These are phyloP conservation scores for Paelopatides confundens DNA, from an alignment of 53 echinoderm and acorn worm genomes.

Conservation along the genomic window DNA sequence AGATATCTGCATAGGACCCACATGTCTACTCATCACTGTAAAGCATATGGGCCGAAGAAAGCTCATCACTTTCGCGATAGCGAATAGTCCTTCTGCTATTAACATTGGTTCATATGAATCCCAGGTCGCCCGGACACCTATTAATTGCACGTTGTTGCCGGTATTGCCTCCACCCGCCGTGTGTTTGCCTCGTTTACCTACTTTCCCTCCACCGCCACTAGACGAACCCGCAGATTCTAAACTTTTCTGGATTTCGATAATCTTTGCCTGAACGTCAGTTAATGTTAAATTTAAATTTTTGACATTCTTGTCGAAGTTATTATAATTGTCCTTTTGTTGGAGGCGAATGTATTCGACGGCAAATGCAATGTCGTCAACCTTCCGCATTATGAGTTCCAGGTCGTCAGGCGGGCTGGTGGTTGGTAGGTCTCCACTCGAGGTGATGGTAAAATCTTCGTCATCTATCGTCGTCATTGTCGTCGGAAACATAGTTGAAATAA, in stretches of 20 bases:
- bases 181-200: slow-evolving; percentile 39
- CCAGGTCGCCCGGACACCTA: slow-evolving; percentile 69
- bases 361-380: slow-evolving; percentile 49
- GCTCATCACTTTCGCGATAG: slow-evolving; percentile 96
- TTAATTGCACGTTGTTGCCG: not conserved
- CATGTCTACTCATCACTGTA: slow-evolving; percentile 97
- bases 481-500: slow-evolving; percentile 33
- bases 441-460: slow-evolving; percentile 63
- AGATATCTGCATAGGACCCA: slow-evolving; percentile 99
- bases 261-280: slow-evolving; percentile 3
- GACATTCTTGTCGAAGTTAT: slow-evolving; percentile 16
- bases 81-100: slow-evolving; percentile 92
- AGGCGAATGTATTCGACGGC: slow-evolving; percentile 64
- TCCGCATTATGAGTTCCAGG: slow-evolving; percentile 38
- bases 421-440: slow-evolving; percentile 64
- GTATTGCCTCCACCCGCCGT: slow-evolving; percentile 18
- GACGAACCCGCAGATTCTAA: not conserved
- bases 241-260: slow-evolving; percentile 31
- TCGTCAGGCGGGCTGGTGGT: slow-evolving; percentile 42
- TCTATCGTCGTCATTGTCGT: slow-evolving; percentile 39
- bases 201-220: slow-evolving; percentile 15
- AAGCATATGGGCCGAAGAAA: slow-evolving; percentile 91
- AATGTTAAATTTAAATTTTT: not conserved
- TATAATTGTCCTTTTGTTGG: slow-evolving; percentile 13
- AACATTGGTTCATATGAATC: slow-evolving; percentile 75